Percentiles rank a stretch among this genome's conserved stretches.
Conservation (phyloP, 1,140 invertebrate genomes). For the Propsilocerus akamusi region DNA sequence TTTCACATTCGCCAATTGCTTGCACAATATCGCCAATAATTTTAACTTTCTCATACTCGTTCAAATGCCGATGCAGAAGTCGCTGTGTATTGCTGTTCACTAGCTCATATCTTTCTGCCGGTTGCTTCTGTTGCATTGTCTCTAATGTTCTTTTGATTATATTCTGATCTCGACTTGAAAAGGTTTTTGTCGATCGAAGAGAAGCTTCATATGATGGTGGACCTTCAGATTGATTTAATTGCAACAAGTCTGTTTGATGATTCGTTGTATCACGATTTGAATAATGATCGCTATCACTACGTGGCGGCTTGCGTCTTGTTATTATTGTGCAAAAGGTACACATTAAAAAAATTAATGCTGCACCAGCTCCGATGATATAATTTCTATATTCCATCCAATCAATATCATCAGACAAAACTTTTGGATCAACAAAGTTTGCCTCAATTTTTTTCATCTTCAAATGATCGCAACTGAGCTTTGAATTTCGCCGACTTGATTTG, state of each 20-base stretch:
- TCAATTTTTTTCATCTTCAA: background rate
- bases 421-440: background rate
- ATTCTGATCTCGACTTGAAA: slow-evolving; percentile 16
- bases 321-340: background rate
- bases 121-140: slow-evolving; percentile 10
- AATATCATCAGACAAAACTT: background rate
- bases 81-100: slow-evolving; percentile 7
- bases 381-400: background rate
- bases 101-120: slow-evolving; percentile 9
- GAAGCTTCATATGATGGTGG: slow-evolving; percentile 1
- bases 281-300: background rate
- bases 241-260: background rate
- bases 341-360: background rate
- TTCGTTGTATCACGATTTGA: background rate
- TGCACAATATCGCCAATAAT: slow-evolving; percentile 8
- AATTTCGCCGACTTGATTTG: background rate
- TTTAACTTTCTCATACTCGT: slow-evolving; percentile 9
- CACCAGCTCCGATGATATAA: background rate
- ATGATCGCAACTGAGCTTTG: background rate
- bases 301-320: background rate
- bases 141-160: slow-evolving; percentile 10
- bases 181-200: slow-evolving; percentile 5
- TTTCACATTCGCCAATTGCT: slow-evolving; percentile 8
- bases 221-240: background rate
- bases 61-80: slow-evolving; percentile 6